Conservation (phyloP, 2,888 invertebrate genomes). For the Tubulanus polymorphus region DNA sequence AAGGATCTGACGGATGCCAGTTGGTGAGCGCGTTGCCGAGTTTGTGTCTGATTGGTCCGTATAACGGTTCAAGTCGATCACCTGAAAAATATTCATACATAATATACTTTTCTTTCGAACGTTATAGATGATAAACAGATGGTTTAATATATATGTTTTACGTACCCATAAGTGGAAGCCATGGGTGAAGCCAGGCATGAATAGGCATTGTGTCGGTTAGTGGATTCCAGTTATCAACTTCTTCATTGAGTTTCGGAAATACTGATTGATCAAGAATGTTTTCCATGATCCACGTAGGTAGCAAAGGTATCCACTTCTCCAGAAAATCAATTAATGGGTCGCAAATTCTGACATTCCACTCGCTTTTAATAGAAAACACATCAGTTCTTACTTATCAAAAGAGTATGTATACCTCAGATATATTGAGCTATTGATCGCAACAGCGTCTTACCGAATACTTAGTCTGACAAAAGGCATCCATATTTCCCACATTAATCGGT, state of each 20-base stretch:
- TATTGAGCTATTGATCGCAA: no score
- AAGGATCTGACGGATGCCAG: slow-evolving; percentile 94
- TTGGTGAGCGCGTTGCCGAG: slow-evolving; percentile 80
- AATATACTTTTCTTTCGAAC: no score
- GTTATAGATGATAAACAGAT: no score
- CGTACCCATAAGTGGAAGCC: slow-evolving; percentile 79
- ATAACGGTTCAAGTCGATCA: slow-evolving; percentile 61
- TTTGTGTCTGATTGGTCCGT: slow-evolving; percentile 88
- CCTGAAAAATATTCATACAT: slow-evolving; percentile 21
- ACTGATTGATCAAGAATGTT: slow-evolving; percentile 79
- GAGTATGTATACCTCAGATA: no score
- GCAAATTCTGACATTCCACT: slow-evolving; percentile 80
- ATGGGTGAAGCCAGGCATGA: slow-evolving; percentile 95
- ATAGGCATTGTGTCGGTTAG: slow-evolving; percentile 90
- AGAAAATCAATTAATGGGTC: slow-evolving; percentile 74
- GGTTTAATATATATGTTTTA: slow-evolving; percentile 8
- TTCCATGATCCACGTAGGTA: slow-evolving; percentile 79
- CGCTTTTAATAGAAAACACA: slow-evolving; percentile 22
- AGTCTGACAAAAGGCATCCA: slow-evolving; percentile 80
- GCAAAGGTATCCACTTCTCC: slow-evolving; percentile 73
- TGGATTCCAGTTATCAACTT: slow-evolving; percentile 89
- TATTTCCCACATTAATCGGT: slow-evolving; percentile 82
- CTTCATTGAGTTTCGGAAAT: slow-evolving; percentile 64
- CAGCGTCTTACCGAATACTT: slow-evolving; percentile 65
- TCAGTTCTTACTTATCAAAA: not conserved